A percentile compares a stretch with the other conserved stretches of the same genome.
phyloP scores from a whole-genome alignment of 2,888 invertebrate species.

The Pristionchus entomophagus region DNA sequence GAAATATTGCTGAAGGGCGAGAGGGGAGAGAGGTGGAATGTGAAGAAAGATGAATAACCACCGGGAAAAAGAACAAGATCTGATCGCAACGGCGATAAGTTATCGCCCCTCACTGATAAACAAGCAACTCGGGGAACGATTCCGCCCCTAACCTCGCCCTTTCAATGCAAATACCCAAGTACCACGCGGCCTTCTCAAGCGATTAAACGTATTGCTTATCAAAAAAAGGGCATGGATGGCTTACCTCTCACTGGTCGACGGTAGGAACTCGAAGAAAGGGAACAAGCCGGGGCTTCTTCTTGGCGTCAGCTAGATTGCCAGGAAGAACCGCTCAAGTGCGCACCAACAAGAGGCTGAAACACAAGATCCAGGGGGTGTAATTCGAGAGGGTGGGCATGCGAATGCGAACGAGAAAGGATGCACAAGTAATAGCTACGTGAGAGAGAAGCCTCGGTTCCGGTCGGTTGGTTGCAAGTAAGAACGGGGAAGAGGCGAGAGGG shows the following conservation, averaged over 20 bases:
- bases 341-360: slow-evolving; percentile 10
- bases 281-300: neutral
- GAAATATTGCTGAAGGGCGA: slow-evolving; percentile 18
- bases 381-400: neutral
- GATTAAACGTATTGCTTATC: no score
- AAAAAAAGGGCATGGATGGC: no score
- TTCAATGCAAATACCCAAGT: neutral
- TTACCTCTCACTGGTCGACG: slow-evolving; percentile 4
- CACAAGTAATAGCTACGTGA: neutral
- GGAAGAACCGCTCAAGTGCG: slow-evolving; percentile 33
- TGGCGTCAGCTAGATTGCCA: slow-evolving; percentile 11
- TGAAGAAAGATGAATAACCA: slow-evolving; percentile 20
- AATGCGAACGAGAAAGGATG: neutral
- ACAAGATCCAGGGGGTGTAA: neutral
- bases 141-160: neutral
- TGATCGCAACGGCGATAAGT: neutral
- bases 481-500: neutral
- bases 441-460: neutral
- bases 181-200: neutral
- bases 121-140: neutral
- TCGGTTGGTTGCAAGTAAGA: neutral
- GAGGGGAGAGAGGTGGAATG: neutral
- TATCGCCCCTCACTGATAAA: slow-evolving; percentile 1
- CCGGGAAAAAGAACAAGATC: slow-evolving; percentile 15
- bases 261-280: neutral